A percentile compares a stretch with the other conserved stretches of the same genome.
These are phyloP conservation scores for Saimiri boliviensis DNA, from an alignment of 2,113 vertebrate species.

Conservation along the genomic window DNA sequence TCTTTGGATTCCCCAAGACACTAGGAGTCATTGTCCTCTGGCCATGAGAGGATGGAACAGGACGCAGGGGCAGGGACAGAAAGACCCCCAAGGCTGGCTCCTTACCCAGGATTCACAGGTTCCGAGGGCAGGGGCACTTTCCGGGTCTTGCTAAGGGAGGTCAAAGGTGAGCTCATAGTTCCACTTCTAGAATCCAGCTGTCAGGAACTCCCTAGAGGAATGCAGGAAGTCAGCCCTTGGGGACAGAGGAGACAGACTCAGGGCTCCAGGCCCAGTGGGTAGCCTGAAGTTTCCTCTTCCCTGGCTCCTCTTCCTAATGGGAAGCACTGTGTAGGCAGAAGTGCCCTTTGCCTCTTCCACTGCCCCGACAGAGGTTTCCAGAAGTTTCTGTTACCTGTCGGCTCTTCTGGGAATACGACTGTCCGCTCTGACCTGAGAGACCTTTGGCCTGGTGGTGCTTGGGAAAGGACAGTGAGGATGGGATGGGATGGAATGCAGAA, in stretches of 20 bases:
- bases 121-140: constrained; percentile 70
- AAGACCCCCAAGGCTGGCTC: neutral
- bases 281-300: neutral
- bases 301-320: neutral
- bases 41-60: neutral
- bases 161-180: constrained; percentile 77
- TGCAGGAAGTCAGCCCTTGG: constrained; percentile 12
- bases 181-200: neutral
- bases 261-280: neutral
- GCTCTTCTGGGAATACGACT: neutral
- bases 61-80: neutral
- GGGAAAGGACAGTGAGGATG: neutral
- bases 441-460: neutral
- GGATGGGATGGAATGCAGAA: neutral
- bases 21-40: neutral
- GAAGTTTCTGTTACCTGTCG: neutral
- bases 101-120: constrained; percentile 62
- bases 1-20: neutral
- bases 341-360: neutral
- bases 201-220: constrained; percentile 57
- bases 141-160: constrained; percentile 75
- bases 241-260: neutral
- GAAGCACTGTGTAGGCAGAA: neutral
- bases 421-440: neutral
- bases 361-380: neutral